phyloP scores from a whole-genome alignment of 1,140 invertebrate genomes.

The Hyles euphorbiae region DNA sequence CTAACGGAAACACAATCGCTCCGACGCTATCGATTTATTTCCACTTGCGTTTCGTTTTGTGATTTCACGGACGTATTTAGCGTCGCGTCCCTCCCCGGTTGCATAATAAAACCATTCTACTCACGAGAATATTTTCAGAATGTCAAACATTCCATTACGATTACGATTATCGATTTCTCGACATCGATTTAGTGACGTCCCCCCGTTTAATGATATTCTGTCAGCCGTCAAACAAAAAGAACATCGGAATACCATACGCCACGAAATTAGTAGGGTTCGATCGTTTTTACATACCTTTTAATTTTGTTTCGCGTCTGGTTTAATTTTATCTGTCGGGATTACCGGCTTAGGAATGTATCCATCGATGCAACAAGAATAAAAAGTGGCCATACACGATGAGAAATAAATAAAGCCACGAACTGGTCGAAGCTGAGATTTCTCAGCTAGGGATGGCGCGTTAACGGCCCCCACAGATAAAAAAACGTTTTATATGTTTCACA shows the following conservation, averaged over 20 bases:
- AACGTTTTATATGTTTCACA: constrained; percentile 12
- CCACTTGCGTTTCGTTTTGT: no score
- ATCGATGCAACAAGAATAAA: constrained; percentile 64
- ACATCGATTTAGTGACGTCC: no score
- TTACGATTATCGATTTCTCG: no score
- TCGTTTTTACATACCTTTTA: constrained; percentile 71
- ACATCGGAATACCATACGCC: constrained; percentile 65
- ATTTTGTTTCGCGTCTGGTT: constrained; percentile 75
- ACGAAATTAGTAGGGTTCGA: constrained; percentile 72
- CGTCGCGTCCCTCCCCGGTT: no score
- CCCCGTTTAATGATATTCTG: no score
- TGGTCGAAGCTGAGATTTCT: constrained; percentile 63
- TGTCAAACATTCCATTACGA: no score
- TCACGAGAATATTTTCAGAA: no score
- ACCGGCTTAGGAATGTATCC: constrained; percentile 73
- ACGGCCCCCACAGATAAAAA: constrained; percentile 15
- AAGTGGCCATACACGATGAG: constrained; percentile 60
- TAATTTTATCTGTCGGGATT: constrained; percentile 74
- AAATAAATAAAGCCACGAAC: constrained; percentile 71
- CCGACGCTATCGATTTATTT: constrained; percentile 1
- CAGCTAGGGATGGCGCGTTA: constrained; percentile 29
- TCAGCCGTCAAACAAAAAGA: constrained; percentile 40
- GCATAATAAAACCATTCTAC: no score
- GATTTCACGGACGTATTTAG: no score
- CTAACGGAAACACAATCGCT: constrained; percentile 8